Evolutionary conservation across 2,113 vertebrate species (phyloP).

Genomic region (Syrrhaptes paradoxus): DNA sequence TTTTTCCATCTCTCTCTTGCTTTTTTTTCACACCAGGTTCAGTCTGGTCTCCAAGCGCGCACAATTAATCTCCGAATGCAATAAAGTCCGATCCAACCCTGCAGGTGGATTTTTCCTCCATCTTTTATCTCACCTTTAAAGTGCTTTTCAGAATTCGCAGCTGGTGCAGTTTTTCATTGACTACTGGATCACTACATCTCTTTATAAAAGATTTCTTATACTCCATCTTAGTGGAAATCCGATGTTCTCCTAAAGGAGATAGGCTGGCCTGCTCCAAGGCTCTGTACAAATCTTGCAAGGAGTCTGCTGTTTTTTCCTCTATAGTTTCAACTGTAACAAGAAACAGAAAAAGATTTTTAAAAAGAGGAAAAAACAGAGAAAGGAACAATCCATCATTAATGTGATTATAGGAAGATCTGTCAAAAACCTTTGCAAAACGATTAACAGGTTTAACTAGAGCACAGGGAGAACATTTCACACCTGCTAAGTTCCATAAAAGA

Average conservation of each 20-base stretch:
- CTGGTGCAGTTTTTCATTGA: slow-evolving; percentile 95
- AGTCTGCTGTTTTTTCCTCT: slow-evolving; percentile 87
- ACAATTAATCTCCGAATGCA: not conserved
- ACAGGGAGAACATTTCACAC: not conserved
- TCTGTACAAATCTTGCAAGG: slow-evolving; percentile 92
- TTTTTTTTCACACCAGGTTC: not conserved
- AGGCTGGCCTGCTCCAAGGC: slow-evolving; percentile 93
- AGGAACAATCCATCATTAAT: slow-evolving; percentile 52
- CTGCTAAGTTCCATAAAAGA: not conserved
- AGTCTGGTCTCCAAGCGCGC: not conserved
- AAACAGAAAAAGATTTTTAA: not conserved
- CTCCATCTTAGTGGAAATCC: slow-evolving; percentile 89
- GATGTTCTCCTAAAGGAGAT: slow-evolving; percentile 87
- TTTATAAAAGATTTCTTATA: slow-evolving; percentile 93
- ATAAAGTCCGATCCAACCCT: not conserved
- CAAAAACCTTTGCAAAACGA: not conserved
- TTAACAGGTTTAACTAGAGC: slow-evolving; percentile 1
- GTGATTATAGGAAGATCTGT: not conserved
- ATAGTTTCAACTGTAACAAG: slow-evolving; percentile 76
- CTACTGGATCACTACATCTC: slow-evolving; percentile 91
- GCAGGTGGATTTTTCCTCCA: slow-evolving; percentile 18
- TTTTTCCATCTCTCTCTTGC: not conserved
- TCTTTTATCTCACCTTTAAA: slow-evolving; percentile 88
- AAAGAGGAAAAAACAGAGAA: slow-evolving; percentile 26
- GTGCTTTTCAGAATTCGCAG: slow-evolving; percentile 97